Evolutionary conservation across 1,140 invertebrate genomes (phyloP), one percentile per base, ranked within the genome.

Genomic region (Drosophila athabasca): DNA sequence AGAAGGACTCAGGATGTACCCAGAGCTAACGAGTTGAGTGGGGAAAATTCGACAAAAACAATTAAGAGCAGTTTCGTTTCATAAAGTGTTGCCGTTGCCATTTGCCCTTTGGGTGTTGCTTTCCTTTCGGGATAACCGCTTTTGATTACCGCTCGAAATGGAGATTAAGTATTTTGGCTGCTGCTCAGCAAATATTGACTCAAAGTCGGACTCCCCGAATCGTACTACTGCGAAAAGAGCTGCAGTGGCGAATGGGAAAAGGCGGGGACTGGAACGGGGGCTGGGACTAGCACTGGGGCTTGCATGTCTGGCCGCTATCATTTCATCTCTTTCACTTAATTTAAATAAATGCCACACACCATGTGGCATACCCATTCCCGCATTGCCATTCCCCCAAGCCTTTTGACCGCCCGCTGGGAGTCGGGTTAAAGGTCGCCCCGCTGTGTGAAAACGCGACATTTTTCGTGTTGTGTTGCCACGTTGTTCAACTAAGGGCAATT

Each of bases 271-370:
- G 29, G 29, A 6, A 1, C 2, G 1, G 24, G 0, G 5, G 24
- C 24, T 5, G 24, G 3, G 24, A 5, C 4, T 5, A 3, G 24
- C 3, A 5, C 24, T 39, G 35, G 65, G 57, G 45, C 49, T 50
- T 68, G 81, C 81, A 78, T 85, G 81, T 85, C 83, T 67, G 62
- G 59, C 69, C 49, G 70, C 76, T 60, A 85, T 87, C 76, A 85
- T 62, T 72, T 41, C 65, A 58, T 44, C 59, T 58, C 61, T 48
- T 69, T 55, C 50, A 66, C 72, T 76, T 76, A 75, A 85, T 87
- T 85, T 85, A 76, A 87, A 85, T 85, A 85, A 85, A 87, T 82
- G 74, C 70, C 55, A 67, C 72, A 76, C 73, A 76, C 73, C 72
- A 76, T 76, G 73, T 76, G 82, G 50, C 58, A 11, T 35, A 57